Percentiles rank a stretch among this genome's conserved stretches.
Conservation (phyloP, 2,113 vertebrate genomes). For the Sphyrna mokarran region DNA sequence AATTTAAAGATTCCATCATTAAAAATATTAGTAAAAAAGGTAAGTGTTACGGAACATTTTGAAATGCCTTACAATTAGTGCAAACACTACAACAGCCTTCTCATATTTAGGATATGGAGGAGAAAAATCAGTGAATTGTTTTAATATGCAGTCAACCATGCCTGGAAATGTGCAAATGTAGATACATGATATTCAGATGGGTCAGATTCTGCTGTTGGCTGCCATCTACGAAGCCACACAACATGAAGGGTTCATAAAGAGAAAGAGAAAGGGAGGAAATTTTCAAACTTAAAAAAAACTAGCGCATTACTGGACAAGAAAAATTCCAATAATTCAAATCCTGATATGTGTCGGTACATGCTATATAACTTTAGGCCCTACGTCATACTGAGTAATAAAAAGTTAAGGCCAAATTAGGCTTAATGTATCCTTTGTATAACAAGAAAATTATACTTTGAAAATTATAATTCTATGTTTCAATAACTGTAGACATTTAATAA, state of each 20-base stretch:
- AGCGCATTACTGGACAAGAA: not conserved
- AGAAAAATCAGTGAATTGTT: not conserved
- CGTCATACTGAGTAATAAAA: not conserved
- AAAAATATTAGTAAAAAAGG: constrained; percentile 7
- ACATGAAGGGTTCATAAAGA: not conserved
- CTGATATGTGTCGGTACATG: not conserved
- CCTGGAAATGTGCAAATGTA: not conserved
- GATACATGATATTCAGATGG: not conserved
- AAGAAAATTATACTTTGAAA: not conserved
- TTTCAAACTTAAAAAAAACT: not conserved
- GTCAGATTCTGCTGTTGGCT: not conserved
- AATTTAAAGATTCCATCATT: constrained; percentile 31
- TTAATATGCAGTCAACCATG: not conserved
- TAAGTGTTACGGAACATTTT: not conserved
- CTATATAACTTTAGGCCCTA: not conserved
- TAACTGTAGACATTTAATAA: not conserved
- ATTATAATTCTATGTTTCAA: not conserved
- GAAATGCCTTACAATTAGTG: not conserved
- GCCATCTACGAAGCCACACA: not conserved
- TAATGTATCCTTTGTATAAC: not conserved
- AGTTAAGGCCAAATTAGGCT: not conserved
- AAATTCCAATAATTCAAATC: not conserved
- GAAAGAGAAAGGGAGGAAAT: not conserved
- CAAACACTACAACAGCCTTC: not conserved
- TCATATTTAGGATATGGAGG: not conserved